Conservation (phyloP, 2,888 invertebrate genomes). For the Escarpia spicata region DNA sequence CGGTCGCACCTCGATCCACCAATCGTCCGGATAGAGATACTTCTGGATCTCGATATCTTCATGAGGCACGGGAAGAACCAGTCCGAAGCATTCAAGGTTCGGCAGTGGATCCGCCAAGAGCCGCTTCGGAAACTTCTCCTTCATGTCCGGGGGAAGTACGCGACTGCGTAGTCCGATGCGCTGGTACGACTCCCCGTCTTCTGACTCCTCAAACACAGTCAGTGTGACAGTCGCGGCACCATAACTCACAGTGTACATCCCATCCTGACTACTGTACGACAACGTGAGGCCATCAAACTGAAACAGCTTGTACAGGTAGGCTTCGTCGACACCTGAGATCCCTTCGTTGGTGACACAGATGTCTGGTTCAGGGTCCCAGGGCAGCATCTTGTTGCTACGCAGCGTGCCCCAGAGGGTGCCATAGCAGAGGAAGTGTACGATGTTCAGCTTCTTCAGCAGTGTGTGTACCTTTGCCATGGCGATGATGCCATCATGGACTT, state of each 20-base stretch:
- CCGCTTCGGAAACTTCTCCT: constrained; percentile 67
- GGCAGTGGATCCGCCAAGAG: constrained; percentile 69
- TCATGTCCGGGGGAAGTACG: constrained; percentile 67
- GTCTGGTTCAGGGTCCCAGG: constrained; percentile 70
- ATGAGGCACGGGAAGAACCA: constrained; percentile 67
- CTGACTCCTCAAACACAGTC: constrained; percentile 64
- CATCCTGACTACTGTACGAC: constrained; percentile 68
- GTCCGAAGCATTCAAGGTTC: constrained; percentile 59
- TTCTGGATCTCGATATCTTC: constrained; percentile 72
- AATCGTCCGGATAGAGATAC: constrained; percentile 71
- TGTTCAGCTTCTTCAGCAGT: constrained; percentile 65
- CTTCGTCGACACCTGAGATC: constrained; percentile 62
- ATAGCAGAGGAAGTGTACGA: constrained; percentile 71
- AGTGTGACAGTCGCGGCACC: constrained; percentile 63
- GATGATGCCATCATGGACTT: constrained; percentile 54
- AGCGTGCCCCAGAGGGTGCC: constrained; percentile 72
- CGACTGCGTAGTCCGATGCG: constrained; percentile 70
- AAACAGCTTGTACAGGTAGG: constrained; percentile 68
- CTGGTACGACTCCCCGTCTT: constrained; percentile 65
- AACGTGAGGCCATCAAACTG: constrained; percentile 66
- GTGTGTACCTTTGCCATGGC: constrained; percentile 63
- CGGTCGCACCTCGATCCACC: constrained; percentile 66
- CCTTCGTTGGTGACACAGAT: constrained; percentile 69
- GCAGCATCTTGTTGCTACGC: constrained; percentile 68
- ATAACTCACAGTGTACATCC: constrained; percentile 67